These are phyloP conservation scores for Apotomis capreana DNA, from an alignment of 2,888 invertebrate genomes.

Conservation along the genomic window DNA sequence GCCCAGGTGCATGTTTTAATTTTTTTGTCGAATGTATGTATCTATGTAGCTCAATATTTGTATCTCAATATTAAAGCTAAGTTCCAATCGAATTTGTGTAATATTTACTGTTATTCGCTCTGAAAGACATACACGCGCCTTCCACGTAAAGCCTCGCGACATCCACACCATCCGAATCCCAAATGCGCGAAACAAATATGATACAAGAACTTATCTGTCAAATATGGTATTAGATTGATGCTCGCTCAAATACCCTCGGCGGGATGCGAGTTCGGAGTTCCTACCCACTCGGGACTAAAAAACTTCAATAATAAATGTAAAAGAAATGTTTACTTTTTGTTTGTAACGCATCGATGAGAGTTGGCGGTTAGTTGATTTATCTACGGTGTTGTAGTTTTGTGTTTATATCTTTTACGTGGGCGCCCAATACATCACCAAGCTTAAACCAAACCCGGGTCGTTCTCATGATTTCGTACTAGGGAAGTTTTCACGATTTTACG, in stretches of 20 bases:
- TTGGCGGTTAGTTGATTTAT: slow-evolving; percentile 10
- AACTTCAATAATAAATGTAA: slow-evolving; percentile 56
- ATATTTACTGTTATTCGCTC: slow-evolving; percentile 3
- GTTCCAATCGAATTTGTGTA: neutral
- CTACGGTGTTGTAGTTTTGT: neutral
- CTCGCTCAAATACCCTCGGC: slow-evolving; percentile 52
- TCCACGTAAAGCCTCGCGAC: slow-evolving; percentile 1
- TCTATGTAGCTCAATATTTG: no score
- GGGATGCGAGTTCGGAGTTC: slow-evolving; percentile 49
- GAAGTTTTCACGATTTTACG: no score
- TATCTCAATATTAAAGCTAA: neutral
- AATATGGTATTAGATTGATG: slow-evolving; percentile 65
- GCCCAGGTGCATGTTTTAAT: no score
- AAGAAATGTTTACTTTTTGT: slow-evolving; percentile 47
- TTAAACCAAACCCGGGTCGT: no score
- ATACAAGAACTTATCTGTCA: slow-evolving; percentile 62
- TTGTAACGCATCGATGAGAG: slow-evolving; percentile 25
- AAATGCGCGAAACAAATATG: slow-evolving; percentile 58
- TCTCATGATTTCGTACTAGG: no score
- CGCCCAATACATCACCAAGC: neutral
- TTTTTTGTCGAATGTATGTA: no score
- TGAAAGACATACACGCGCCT: neutral
- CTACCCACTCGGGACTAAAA: slow-evolving; percentile 52
- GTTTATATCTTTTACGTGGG: neutral
- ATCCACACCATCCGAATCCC: slow-evolving; percentile 43